These are phyloP conservation scores for Habrosyne pyritoides DNA, from an alignment of 2,888 invertebrate species.

Conservation along the genomic window DNA sequence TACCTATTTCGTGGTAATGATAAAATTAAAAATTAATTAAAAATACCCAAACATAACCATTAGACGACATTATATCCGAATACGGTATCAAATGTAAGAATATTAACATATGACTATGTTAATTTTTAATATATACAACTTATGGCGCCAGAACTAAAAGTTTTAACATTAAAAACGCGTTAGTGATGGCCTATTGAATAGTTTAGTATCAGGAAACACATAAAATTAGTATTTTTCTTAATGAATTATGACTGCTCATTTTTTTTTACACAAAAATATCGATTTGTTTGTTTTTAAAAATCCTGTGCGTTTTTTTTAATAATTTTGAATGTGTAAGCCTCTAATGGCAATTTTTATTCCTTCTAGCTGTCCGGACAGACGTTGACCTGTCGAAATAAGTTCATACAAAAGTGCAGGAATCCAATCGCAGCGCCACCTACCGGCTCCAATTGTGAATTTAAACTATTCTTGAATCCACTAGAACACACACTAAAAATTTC, in stretches of 20 bases:
- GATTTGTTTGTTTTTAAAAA: too few species aligned
- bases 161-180: slow-evolving; percentile 41
- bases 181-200: slow-evolving; percentile 33
- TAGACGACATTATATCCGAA: not conserved
- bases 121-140: slow-evolving; percentile 25
- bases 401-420: too few species aligned
- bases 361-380: too few species aligned
- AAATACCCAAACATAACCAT: not conserved
- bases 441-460: too few species aligned
- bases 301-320: too few species aligned
- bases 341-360: too few species aligned
- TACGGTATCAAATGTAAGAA: not conserved
- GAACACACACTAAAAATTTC: too few species aligned
- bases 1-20: not conserved
- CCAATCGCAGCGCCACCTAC: too few species aligned
- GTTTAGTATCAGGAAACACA: slow-evolving; percentile 16
- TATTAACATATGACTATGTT: not conserved
- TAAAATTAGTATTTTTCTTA: slow-evolving; percentile 15
- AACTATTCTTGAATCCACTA: too few species aligned
- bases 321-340: too few species aligned
- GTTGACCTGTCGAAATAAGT: too few species aligned
- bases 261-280: not conserved
- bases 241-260: not conserved
- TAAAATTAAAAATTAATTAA: not conserved
- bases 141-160: slow-evolving; percentile 25